A percentile compares a stretch with the other conserved stretches of the same genome.
Evolutionary conservation across 2,113 vertebrate species (phyloP).

Genomic region (Lepisosteus oculatus): DNA sequence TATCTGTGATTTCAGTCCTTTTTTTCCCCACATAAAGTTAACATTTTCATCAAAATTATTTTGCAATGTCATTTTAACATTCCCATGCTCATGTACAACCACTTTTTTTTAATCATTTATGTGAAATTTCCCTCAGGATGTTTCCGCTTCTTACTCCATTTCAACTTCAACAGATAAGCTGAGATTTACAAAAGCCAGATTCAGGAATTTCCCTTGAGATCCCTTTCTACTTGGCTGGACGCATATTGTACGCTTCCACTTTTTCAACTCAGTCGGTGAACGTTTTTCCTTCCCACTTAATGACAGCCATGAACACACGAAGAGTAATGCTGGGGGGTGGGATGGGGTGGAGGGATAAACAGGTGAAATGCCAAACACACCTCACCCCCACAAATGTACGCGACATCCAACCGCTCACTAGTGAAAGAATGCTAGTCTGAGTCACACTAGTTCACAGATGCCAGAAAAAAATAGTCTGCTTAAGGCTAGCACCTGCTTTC

Average conservation of each 20-base stretch:
- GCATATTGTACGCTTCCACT: background rate
- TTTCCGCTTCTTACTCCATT: background rate
- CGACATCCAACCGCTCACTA: too few species aligned
- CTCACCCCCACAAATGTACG: background rate
- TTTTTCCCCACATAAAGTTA: too few species aligned
- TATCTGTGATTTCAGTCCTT: too few species aligned
- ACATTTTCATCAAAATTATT: too few species aligned
- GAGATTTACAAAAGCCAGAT: too few species aligned
- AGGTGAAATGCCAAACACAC: background rate
- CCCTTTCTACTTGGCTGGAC: background rate
- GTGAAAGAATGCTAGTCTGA: background rate
- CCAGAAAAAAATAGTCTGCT: background rate
- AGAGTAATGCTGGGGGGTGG: too few species aligned
- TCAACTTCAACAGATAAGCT: background rate
- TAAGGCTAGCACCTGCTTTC: background rate
- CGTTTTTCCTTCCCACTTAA: too few species aligned
- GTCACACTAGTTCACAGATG: background rate
- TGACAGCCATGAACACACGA: too few species aligned
- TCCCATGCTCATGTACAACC: too few species aligned
- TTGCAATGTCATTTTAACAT: too few species aligned
- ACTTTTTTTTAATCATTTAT: too few species aligned
- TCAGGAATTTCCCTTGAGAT: background rate
- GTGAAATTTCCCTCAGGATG: background rate
- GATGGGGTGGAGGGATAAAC: too few species aligned
- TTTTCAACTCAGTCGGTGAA: background rate